Conservation (phyloP, 2,113 vertebrate genomes). For the Odocoileus virginianus region DNA sequence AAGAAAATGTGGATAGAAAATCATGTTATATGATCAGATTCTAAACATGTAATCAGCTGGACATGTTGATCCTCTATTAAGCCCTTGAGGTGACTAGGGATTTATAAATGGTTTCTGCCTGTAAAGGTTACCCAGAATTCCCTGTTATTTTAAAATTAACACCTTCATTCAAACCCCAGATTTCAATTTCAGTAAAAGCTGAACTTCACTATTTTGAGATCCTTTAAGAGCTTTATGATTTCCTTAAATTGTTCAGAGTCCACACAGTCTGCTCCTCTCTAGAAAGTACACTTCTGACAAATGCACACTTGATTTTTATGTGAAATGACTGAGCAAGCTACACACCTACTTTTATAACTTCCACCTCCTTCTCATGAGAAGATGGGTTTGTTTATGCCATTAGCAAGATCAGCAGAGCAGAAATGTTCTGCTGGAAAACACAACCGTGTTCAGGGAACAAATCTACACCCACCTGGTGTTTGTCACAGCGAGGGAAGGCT, state of each 20-base stretch:
- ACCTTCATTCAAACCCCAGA: background rate
- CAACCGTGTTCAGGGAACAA: fast-evolving
- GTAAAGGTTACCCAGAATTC: background rate
- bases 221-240: background rate
- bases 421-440: fast-evolving
- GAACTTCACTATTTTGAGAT: background rate
- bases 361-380: background rate
- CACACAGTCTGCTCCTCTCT: background rate
- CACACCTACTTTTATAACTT: background rate
- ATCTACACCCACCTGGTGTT: fast-evolving
- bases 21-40: background rate
- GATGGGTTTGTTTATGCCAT: background rate
- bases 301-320: background rate
- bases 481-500: fast-evolving
- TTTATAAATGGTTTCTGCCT: background rate
- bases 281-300: background rate
- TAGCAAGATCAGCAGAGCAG: background rate
- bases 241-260: background rate
- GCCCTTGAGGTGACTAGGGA: background rate
- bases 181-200: background rate
- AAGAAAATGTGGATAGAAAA: background rate
- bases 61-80: background rate
- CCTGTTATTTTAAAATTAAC: background rate
- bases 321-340: background rate
- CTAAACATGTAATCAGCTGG: background rate